Evolutionary conservation across 2,888 invertebrate species (phyloP), one percentile per base, ranked within the genome.

Genomic region (Gisinianus flammeolus): DNA sequence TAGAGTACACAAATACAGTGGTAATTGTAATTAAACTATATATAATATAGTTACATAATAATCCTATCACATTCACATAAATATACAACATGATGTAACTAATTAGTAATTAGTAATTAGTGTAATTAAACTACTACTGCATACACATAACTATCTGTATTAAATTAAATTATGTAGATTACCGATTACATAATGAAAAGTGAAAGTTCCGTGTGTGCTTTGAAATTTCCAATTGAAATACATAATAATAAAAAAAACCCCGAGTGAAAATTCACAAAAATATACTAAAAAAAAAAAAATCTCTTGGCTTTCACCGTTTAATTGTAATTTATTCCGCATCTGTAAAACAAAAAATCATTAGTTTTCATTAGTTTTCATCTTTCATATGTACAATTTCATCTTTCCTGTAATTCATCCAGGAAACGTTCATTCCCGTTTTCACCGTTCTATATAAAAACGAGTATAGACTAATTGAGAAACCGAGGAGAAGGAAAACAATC

Each of bases 201-300:
- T 26, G 28, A 62, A 62, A 62, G 62, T 62, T 62, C 62, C 62
- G 62, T 62, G 62, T 26, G 62, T 28, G 62, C 62, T 62, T 62
- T 62, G 62, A 62, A 24, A 62, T 62, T 62, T 62, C 62, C 62
- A 62, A 62, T 62, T 62, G 24, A 62, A 62, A 4, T 62, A 58
- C 1, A 44, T 44, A 44, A 44, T 4, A 44, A 44, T 44, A 44
- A 44, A 58, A 58, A 58, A 58, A 62, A 28, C 16, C 22, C 62
- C 62, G 62, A 62, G 62, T 62, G 28, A 26, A 62, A 62, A 62
- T 26, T 62, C 62, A 28, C 26, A 62, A 62, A 62, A 62, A 26
- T 28, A 62, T 58, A 8, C 56, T 6, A 3, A 58, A 44, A n/a
- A n/a, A n/a, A n/a, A n/a, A n/a, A n/a, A n/a, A n/a, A n/a, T n/a